Percentiles rank a stretch among this genome's conserved stretches.
phyloP scores from a whole-genome alignment of 2,797 vertebrate genomes.

The Nyctibius grandis region DNA sequence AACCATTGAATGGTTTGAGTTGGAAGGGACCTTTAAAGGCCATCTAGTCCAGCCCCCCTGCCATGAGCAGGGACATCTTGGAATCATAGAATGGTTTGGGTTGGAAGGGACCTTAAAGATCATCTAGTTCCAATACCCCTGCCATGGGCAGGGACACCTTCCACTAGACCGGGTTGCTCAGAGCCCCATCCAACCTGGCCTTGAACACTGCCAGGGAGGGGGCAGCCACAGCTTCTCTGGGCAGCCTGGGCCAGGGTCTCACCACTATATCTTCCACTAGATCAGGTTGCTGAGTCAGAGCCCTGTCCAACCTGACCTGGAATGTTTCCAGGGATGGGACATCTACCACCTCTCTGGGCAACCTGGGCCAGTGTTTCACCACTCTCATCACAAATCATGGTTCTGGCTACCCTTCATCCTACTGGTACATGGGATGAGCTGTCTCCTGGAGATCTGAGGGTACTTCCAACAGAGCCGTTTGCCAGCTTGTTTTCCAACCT shows the following conservation, averaged over 20 bases:
- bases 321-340: not conserved
- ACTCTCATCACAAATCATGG: not conserved
- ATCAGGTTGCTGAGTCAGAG: not conserved
- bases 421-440: not conserved
- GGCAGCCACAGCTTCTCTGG: no score
- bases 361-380: fast-evolving
- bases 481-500: not conserved
- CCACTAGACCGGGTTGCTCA: no score
- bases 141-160: no score
- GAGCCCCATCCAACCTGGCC: no score
- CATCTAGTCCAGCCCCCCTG: fast-evolving
- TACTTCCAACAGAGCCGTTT: not conserved
- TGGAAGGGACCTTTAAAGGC: not conserved
- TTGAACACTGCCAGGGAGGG: no score
- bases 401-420: not conserved
- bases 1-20: not conserved
- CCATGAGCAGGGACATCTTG: fast-evolving
- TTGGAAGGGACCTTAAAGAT: no score
- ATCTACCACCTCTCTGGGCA: not conserved
- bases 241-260: no score
- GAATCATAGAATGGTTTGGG: no score
- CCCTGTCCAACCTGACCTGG: fast-evolving
- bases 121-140: no score
- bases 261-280: fast-evolving
- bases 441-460: not conserved